phyloP scores from a whole-genome alignment of 2,113 vertebrate genomes.

The Takifugu flavidus region DNA sequence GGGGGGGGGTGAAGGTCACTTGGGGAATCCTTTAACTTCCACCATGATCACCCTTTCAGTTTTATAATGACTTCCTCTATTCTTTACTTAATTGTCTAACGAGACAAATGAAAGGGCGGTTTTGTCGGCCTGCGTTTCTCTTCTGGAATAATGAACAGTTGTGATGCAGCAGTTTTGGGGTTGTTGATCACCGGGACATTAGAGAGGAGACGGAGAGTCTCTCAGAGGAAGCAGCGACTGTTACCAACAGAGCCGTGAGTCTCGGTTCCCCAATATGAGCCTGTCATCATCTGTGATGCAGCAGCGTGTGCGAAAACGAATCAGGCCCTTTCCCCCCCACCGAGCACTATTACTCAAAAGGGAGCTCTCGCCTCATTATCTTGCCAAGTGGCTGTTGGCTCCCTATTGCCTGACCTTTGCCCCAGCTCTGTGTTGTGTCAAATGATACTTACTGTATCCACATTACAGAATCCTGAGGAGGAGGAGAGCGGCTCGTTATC shows the following conservation, averaged over 20 bases:
- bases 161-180: slow-evolving; percentile 1
- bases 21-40: too few species aligned
- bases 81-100: too few species aligned
- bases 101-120: background rate
- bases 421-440: slow-evolving; percentile 1
- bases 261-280: background rate
- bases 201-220: background rate
- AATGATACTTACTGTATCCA: slow-evolving; percentile 15
- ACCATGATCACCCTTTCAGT: too few species aligned
- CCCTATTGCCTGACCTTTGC: slow-evolving; percentile 9
- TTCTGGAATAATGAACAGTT: slow-evolving; percentile 6
- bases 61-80: background rate
- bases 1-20: background rate
- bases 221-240: slow-evolving; percentile 1
- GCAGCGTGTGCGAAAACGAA: background rate
- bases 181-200: slow-evolving; percentile 3
- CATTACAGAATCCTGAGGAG: slow-evolving; percentile 17
- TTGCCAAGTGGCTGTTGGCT: slow-evolving; percentile 23
- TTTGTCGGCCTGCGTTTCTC: slow-evolving; percentile 4
- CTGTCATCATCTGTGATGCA: background rate
- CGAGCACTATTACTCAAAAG: slow-evolving; percentile 19
- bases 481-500: slow-evolving; percentile 23
- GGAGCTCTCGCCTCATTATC: slow-evolving; percentile 38
- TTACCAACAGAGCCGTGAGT: slow-evolving; percentile 4
- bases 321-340: background rate